phyloP scores from a whole-genome alignment of 2,113 vertebrate genomes.

The Tonatia bakeri region DNA sequence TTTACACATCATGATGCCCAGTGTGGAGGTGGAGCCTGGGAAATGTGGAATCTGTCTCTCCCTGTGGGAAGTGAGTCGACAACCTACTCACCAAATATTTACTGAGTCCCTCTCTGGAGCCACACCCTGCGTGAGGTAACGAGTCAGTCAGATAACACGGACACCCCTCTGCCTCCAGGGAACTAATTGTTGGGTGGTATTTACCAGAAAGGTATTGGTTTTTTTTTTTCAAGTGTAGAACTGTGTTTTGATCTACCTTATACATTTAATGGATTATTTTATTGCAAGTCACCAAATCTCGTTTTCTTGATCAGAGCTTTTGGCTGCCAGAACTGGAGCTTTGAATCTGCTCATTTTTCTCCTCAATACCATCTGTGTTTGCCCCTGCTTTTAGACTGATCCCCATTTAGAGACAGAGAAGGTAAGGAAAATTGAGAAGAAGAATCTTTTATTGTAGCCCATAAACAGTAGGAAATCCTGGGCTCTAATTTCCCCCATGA shows the following conservation, averaged over 20 bases:
- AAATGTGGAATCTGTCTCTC: not conserved
- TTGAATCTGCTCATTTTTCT: conserved; percentile 20
- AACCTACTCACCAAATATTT: not conserved
- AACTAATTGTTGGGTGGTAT: not conserved
- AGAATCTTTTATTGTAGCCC: not conserved
- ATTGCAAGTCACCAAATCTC: not conserved
- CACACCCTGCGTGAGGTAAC: not conserved
- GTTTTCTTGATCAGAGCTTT: not conserved
- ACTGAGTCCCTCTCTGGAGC: not conserved
- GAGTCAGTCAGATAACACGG: not conserved
- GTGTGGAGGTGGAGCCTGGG: not conserved
- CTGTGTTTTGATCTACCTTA: not conserved
- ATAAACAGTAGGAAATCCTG: not conserved
- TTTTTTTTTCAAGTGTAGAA: not conserved
- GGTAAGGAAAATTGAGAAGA: conserved; percentile 3
- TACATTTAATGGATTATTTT: not conserved
- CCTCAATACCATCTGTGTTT: not conserved
- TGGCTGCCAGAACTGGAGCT: not conserved
- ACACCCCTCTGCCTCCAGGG: not conserved
- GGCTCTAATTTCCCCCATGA: not conserved
- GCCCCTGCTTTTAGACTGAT: not conserved
- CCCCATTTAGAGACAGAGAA: not conserved
- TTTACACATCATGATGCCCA: not conserved
- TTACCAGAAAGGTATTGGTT: not conserved
- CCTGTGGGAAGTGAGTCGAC: not conserved